Evolutionary conservation across 2,113 vertebrate genomes (phyloP).

Genomic region (Gymnorhina tibicen): DNA sequence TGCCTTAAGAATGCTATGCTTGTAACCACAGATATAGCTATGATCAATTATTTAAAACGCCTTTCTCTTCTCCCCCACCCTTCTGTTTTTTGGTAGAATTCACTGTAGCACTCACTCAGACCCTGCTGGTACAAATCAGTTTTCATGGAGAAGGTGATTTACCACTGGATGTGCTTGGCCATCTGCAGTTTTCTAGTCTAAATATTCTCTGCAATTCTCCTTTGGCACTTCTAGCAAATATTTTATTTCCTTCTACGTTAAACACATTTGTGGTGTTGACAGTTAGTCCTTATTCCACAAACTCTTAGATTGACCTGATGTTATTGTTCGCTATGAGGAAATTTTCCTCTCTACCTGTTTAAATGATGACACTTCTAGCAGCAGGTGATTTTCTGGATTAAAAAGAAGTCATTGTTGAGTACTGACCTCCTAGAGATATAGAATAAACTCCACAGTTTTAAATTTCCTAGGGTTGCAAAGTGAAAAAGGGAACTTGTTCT

Average conservation of each 20-base stretch:
- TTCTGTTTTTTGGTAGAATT: not conserved
- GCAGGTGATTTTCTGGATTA: not conserved
- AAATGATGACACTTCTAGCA: not conserved
- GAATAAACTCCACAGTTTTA: not conserved
- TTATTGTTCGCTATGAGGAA: not conserved
- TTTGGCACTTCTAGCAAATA: slow-evolving; percentile 24
- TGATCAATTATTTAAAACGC: slow-evolving; percentile 41
- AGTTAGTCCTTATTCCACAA: not conserved
- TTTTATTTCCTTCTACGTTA: slow-evolving; percentile 29
- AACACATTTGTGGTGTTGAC: not conserved
- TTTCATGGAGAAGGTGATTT: slow-evolving; percentile 42
- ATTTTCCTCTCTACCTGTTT: not conserved
- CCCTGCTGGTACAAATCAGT: slow-evolving; percentile 57
- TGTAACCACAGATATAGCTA: slow-evolving; percentile 12
- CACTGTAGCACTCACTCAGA: not conserved
- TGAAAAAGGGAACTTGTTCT: not conserved
- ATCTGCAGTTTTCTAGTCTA: slow-evolving; percentile 43
- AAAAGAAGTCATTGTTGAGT: not conserved
- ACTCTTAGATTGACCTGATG: not conserved
- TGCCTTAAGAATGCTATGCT: slow-evolving; percentile 12
- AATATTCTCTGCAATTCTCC: not conserved
- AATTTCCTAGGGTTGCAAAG: not conserved
- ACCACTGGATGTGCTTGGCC: not conserved
- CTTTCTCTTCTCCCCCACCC: not conserved
- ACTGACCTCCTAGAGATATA: not conserved